These are phyloP conservation scores for Sitobion miscanthi DNA, from an alignment of 1,140 invertebrate genomes.

Conservation along the genomic window DNA sequence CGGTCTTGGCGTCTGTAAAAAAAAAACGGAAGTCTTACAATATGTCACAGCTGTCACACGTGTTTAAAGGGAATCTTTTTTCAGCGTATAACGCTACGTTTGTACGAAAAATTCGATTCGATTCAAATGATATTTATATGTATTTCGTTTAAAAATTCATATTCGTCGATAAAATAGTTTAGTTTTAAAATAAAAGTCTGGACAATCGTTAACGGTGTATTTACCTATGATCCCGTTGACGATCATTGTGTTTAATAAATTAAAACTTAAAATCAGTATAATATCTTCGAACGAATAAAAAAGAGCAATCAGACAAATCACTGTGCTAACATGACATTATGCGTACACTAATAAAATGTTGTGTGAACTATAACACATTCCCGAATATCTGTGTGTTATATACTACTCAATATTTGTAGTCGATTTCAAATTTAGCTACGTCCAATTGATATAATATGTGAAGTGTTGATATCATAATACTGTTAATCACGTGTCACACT, in stretches of 20 bases:
- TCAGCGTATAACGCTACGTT: too few relatives aligned
- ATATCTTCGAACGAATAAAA: neutral
- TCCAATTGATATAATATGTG: neutral
- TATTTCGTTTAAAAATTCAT: too few relatives aligned
- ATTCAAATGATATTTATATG: neutral
- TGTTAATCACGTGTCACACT: constrained; percentile 12
- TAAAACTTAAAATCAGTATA: neutral
- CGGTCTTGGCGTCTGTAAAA: neutral
- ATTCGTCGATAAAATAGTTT: too few relatives aligned
- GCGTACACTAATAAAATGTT: too few relatives aligned
- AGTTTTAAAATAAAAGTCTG: too few relatives aligned
- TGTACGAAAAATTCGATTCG: too few relatives aligned
- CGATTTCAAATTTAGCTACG: neutral
- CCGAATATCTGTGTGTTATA: neutral
- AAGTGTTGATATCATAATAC: neutral
- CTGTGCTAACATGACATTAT: neutral
- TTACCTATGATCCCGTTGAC: neutral
- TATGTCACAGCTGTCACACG: too few relatives aligned
- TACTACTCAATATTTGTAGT: neutral
- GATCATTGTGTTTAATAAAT: neutral
- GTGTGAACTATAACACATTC: neutral
- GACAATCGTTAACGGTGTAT: neutral
- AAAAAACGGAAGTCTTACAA: neutral
- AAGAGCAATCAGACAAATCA: neutral
- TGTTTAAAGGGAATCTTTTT: too few relatives aligned